Base-by-base conservation (phyloP, 2,797 vertebrate genomes). In the Poecile montanus region DNA sequence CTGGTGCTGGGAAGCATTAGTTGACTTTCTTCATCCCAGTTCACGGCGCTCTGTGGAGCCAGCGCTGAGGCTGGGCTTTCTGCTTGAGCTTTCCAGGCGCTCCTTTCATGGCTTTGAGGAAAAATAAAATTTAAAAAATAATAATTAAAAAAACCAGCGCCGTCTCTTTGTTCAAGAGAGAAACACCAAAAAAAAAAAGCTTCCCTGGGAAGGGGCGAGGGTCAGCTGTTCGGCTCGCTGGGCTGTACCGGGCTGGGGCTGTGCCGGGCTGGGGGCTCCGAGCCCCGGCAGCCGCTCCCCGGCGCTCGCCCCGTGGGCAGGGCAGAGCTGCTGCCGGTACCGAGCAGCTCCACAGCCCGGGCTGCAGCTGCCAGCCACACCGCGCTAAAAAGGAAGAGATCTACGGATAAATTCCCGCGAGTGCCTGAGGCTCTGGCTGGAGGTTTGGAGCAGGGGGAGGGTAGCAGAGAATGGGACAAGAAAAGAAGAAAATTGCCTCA, bases 301-400 rank as follows among this genome's bases (percentile, higher is more conserved):
- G 38, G 38, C 38, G 12, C 38, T 93, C 4, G 47, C 68, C 23
- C 88, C 16, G 40, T 42, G 93, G 54, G 75, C 54, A 87, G 83
- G 89, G 88, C 67, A 94, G 96, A 93, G 67, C 91, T 76, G 80
- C 93, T 38, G 38, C 38, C 38, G 38, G 42, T 96, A 95, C 94
- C 92, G 95, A 96, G 81, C 95, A 51, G 97, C 97, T 87, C 97
- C 34, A 93, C 87, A 75, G 88, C 60, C 91, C 80, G 65, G 3
- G 51, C 70, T 67, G 80, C 86, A 17, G 61, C 90, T 82, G 95
- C 56, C 95, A 88, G 23, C 29, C 85, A 76, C 93, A 88, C 19
- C 53, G 19, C 40, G 87, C 92, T 90, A 5, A 54, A 72, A 63
- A 54, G 65, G 88, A 91, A 66, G 26, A 80, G 88, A 95, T 87